Evolutionary conservation across 2,888 invertebrate species (phyloP).

Genomic region (Spodoptera exigua): DNA sequence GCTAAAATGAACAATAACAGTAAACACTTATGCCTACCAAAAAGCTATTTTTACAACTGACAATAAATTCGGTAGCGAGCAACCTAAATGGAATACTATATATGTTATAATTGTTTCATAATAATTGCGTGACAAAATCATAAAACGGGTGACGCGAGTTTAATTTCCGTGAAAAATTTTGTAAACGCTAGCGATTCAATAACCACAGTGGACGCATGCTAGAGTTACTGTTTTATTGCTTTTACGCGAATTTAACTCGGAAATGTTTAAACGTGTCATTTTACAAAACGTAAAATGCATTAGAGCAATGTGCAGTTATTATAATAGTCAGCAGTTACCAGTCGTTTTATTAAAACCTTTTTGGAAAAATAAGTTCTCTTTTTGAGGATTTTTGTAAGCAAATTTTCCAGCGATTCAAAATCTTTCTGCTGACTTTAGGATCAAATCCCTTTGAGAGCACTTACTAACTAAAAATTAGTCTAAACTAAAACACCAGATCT

Average conservation of each 20-base stretch:
- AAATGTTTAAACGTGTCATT: constrained; percentile 3
- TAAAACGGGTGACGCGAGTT: constrained; percentile 49
- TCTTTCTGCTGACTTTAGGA: too few species aligned
- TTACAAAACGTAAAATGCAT: too few species aligned
- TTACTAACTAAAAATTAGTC: too few species aligned
- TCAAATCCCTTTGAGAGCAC: too few species aligned
- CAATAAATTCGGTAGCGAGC: constrained; percentile 35
- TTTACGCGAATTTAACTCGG: constrained; percentile 19
- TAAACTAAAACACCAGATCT: too few species aligned
- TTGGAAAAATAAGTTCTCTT: too few species aligned
- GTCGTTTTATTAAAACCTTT: too few species aligned
- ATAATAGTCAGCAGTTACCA: too few species aligned
- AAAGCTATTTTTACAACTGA: constrained; percentile 11
- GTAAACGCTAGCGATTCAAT: constrained; percentile 42
- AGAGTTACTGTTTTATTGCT: constrained; percentile 29
- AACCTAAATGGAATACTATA: constrained; percentile 25
- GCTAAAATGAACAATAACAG: background rate
- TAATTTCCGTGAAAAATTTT: constrained; percentile 52
- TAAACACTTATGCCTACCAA: background rate
- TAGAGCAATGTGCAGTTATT: too few species aligned
- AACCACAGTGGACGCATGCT: constrained; percentile 22
- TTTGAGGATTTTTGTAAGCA: too few species aligned
- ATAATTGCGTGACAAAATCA: constrained; percentile 42
- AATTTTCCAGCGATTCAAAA: too few species aligned
- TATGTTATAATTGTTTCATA: constrained; percentile 38